Evolutionary conservation across 2,888 invertebrate genomes (phyloP).

Genomic region (Pterostichus niger): DNA sequence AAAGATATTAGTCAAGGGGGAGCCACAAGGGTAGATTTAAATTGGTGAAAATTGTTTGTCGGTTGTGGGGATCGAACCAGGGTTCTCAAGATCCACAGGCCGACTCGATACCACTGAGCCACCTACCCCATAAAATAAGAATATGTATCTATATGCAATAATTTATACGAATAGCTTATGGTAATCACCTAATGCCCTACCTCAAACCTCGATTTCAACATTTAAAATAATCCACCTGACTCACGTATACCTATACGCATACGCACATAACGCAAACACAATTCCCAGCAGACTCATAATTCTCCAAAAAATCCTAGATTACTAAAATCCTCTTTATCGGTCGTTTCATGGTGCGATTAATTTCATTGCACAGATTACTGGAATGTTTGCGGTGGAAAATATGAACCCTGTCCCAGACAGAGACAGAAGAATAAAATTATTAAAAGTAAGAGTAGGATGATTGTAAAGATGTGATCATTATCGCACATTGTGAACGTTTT

Average conservation of each 20-base stretch:
- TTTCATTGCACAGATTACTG: slow-evolving; percentile 45
- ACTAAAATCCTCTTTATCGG: slow-evolving; percentile 48
- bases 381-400: slow-evolving; percentile 21
- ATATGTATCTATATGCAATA: no score
- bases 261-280: neutral
- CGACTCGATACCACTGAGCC: no score
- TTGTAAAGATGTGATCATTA: slow-evolving; percentile 31
- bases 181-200: no score
- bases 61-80: no score
- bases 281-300: slow-evolving; percentile 14
- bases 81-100: no score
- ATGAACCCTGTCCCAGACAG: slow-evolving; percentile 1
- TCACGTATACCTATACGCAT: neutral
- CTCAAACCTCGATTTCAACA: no score
- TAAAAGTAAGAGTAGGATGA: slow-evolving; percentile 2
- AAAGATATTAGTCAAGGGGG: no score
- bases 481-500: slow-evolving; percentile 40
- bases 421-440: neutral
- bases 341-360: slow-evolving; percentile 38
- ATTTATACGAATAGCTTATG: no score
- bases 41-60: no score
- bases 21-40: no score
- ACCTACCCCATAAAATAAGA: no score
- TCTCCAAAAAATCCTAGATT: slow-evolving; percentile 48
- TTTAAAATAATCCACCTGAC: no score